These are phyloP conservation scores for Lordiphosa mommai DNA, from an alignment of 1,140 invertebrate species.

Conservation along the genomic window DNA sequence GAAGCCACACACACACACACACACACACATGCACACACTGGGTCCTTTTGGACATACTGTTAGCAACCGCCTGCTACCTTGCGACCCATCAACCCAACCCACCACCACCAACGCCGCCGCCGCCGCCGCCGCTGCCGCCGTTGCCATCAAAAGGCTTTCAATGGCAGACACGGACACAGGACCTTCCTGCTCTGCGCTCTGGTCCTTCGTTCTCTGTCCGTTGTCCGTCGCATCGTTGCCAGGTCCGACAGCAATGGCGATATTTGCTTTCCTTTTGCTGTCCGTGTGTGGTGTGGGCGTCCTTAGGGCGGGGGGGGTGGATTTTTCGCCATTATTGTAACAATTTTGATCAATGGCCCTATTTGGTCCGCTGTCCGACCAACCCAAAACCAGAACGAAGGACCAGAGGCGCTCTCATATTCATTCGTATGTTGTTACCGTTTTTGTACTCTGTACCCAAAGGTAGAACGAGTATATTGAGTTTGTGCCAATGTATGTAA, in stretches of 20 bases:
- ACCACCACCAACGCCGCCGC: constrained; percentile 11
- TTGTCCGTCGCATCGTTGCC: constrained; percentile 54
- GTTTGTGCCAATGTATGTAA: no score
- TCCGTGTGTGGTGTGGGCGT: constrained; percentile 20
- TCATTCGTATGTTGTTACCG: neutral
- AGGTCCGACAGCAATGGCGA: constrained; percentile 53
- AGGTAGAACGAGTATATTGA: no score
- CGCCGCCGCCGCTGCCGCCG: constrained; percentile 6
- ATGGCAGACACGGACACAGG: constrained; percentile 58
- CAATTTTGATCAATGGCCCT: constrained; percentile 78
- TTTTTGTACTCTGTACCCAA: no score
- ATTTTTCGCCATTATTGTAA: constrained; percentile 77
- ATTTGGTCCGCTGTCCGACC: constrained; percentile 52
- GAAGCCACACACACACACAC: constrained; percentile 40
- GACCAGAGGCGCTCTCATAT: constrained; percentile 5
- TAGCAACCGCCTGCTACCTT: constrained; percentile 57
- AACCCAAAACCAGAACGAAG: constrained; percentile 10
- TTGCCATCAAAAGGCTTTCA: constrained; percentile 70
- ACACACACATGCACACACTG: constrained; percentile 25
- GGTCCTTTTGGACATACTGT: constrained; percentile 58
- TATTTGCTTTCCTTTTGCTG: constrained; percentile 42
- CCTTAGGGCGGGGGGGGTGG: constrained; percentile 34
- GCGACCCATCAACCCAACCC: constrained; percentile 9
- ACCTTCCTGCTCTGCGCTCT: constrained; percentile 9
- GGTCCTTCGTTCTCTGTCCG: constrained; percentile 11